Base-by-base conservation (phyloP, 1,140 invertebrate genomes). In the Ips typographus region DNA sequence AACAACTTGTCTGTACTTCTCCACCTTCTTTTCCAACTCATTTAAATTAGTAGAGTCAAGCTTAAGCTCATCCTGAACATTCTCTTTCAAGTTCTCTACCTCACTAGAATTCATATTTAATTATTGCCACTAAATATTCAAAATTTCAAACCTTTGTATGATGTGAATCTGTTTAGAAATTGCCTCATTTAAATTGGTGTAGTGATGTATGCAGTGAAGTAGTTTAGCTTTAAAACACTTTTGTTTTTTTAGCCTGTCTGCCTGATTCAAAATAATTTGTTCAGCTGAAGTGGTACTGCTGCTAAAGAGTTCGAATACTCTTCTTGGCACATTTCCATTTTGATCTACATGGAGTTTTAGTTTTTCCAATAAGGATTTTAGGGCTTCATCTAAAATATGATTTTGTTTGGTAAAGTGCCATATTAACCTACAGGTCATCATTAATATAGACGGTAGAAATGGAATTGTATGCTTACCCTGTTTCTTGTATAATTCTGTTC, bases 1-100 rank as follows among this genome's bases (percentile, higher is more conserved):
- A 36, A 79, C 57, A 73, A 75, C 72, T 40, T 73, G 68, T 71
- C 78, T 74, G 72, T 79, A 79, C 65, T 65, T 71, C 63, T 73
- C 74, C 1, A 75, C 71, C 72, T 78, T 76, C 56, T 71, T 69
- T 72, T 78, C 63, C n/a, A 77, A 42, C 47, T 68, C 66, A 57
- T 65, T 61, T 41, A 72, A 55, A 64, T 73, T 52, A 44, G 68
- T 55, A n/a, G 43, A 44, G 61, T 57, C 58, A 38, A 56, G n/a
- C 57, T 42, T 71, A 41, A 73, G 42, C 38, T 70, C 51, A 52
- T 63, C 52, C 4, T 41, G 37, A 38, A 71, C 7, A 22, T 22
- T 22, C 47, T 64, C n/a, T 65, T 59, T 71, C 6, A 65, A 47
- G n/a, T 67, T 40, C 7, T 73, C 68, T 5, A 63, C 40, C 41